Percentiles rank a stretch among this genome's conserved stretches.
Conservation (phyloP, 2,113 vertebrate genomes). For the Nansenia antarctica region DNA sequence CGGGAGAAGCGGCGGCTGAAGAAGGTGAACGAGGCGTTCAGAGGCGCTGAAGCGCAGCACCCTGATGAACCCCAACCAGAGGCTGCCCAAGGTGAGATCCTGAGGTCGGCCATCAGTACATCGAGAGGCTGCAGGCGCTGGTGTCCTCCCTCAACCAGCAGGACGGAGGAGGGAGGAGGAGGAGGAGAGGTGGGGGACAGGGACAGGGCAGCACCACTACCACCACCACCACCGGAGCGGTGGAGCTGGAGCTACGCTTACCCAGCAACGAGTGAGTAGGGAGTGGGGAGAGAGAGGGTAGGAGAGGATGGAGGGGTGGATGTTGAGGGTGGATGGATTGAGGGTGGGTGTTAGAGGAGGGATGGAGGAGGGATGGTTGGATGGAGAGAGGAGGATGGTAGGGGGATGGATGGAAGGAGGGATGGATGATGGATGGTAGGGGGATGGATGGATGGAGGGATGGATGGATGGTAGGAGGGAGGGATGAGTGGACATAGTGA, state of each 20-base stretch:
- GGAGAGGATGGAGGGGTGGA: too few species aligned
- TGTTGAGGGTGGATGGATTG: background rate
- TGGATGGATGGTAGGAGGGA: background rate
- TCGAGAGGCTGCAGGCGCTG: slow-evolving; percentile 93
- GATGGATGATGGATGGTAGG: background rate
- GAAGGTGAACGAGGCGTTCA: slow-evolving; percentile 98
- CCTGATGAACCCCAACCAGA: slow-evolving; percentile 95
- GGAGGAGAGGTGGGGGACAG: too few species aligned
- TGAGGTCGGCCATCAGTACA: slow-evolving; percentile 98
- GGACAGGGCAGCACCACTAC: slow-evolving; percentile 84
- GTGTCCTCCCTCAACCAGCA: slow-evolving; percentile 96
- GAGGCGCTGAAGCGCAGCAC: slow-evolving; percentile 97
- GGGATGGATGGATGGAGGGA: background rate
- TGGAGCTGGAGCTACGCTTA: too few species aligned
- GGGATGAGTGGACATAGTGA: background rate
- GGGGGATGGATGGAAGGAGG: background rate
- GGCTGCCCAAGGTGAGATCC: slow-evolving; percentile 97
- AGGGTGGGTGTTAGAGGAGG: background rate
- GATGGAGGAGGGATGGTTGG: background rate
- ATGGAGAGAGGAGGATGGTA: background rate
- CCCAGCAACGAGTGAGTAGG: slow-evolving; percentile 83
- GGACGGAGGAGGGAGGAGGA: slow-evolving; percentile 87
- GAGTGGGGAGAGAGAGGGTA: background rate
- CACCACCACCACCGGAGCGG: too few species aligned
- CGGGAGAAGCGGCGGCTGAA: slow-evolving; percentile 93